phyloP scores from a whole-genome alignment of 2,888 invertebrate species.

The Amblyteles armatorius region DNA sequence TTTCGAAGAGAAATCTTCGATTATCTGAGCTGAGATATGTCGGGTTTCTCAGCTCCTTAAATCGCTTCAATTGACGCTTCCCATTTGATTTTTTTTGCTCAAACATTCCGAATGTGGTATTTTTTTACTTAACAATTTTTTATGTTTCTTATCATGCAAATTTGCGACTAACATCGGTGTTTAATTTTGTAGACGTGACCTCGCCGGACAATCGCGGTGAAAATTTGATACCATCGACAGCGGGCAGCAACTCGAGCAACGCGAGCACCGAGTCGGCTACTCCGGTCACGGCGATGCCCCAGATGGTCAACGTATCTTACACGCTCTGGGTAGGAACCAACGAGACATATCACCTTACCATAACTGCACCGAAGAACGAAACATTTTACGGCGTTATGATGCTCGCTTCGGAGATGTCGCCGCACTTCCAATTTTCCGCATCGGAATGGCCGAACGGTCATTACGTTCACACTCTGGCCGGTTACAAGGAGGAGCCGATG shows the following conservation, averaged over 20 bases:
- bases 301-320: conserved; percentile 89
- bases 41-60: no score
- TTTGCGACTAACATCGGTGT: not conserved
- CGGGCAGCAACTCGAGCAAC: conserved; percentile 61
- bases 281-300: conserved; percentile 66
- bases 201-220: conserved; percentile 73
- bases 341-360: conserved; percentile 91
- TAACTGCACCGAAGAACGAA: conserved; percentile 90
- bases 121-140: not conserved
- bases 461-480: conserved; percentile 94
- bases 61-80: no score
- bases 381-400: conserved; percentile 92
- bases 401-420: conserved; percentile 92
- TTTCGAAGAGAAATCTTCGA: no score
- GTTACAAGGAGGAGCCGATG: conserved; percentile 92
- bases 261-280: conserved; percentile 59
- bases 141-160: not conserved
- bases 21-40: no score
- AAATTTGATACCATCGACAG: conserved; percentile 64
- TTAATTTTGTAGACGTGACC: conserved; percentile 66
- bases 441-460: conserved; percentile 97
- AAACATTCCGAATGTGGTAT: not conserved
- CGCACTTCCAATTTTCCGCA: conserved; percentile 90
- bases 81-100: no score
- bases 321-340: conserved; percentile 95